Evolutionary conservation across 1,140 invertebrate genomes (phyloP).

Genomic region (Drosophila littoralis): DNA sequence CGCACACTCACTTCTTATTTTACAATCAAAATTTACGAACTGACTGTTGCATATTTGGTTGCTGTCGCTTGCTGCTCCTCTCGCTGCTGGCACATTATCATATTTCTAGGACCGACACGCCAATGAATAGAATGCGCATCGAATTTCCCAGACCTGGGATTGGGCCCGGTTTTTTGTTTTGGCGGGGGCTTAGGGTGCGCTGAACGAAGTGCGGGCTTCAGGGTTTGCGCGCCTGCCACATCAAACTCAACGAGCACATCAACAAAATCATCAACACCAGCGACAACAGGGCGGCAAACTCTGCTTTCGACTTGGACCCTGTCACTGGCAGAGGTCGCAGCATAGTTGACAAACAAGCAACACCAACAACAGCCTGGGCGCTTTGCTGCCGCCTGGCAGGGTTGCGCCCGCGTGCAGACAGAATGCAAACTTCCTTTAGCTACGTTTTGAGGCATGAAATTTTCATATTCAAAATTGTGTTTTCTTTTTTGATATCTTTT

Average conservation of each 20-base stretch:
- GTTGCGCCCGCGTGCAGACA: constrained; percentile 65
- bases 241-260: constrained; percentile 75
- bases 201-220: constrained; percentile 8
- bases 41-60: constrained; percentile 74
- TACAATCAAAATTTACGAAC: constrained; percentile 81
- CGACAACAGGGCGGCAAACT: constrained; percentile 37
- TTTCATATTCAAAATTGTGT: constrained; percentile 27
- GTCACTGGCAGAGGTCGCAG: constrained; percentile 54
- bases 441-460: constrained; percentile 47
- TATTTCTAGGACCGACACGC: constrained; percentile 73
- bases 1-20: constrained; percentile 52
- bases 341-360: constrained; percentile 83
- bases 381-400: constrained; percentile 33
- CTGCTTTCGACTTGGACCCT: constrained; percentile 17
- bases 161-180: constrained; percentile 24
- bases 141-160: constrained; percentile 66
- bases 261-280: constrained; percentile 81
- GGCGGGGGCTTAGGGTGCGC: background rate
- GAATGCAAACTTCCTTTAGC: constrained; percentile 72
- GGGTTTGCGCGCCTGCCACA: constrained; percentile 25
- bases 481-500: constrained; percentile 9
- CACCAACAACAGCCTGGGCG: constrained; percentile 57
- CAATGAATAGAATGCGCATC: constrained; percentile 80
- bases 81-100: constrained; percentile 64
- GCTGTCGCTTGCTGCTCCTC: constrained; percentile 25